A percentile compares a stretch with the other conserved stretches of the same genome.
These are phyloP conservation scores for Takifugu ocellatus DNA, from an alignment of 2,797 vertebrate genomes.

Conservation along the genomic window DNA sequence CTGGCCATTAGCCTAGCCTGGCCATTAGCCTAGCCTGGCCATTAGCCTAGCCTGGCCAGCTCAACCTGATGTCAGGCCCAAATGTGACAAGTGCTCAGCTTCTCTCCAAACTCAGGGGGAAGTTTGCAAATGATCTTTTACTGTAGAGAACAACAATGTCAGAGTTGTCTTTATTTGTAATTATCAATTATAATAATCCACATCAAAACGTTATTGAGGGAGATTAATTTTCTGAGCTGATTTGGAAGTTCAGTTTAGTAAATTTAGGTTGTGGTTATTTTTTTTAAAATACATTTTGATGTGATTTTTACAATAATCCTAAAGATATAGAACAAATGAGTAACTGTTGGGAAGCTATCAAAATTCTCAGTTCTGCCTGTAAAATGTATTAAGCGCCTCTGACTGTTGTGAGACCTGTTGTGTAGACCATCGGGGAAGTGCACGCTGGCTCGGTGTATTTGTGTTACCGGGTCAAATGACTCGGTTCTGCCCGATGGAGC, in stretches of 20 bases:
- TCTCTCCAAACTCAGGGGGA: constrained; percentile 26
- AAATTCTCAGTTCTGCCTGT: constrained; percentile 38
- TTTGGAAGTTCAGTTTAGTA: no score
- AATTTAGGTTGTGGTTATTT: no score
- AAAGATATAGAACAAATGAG: constrained; percentile 6
- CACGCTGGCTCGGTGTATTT: constrained; percentile 28
- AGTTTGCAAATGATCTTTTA: constrained; percentile 31
- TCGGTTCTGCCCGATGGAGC: constrained; percentile 34
- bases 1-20: constrained; percentile 40
- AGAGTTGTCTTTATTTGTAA: constrained; percentile 33
- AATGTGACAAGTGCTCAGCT: constrained; percentile 26
- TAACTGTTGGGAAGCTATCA: constrained; percentile 37
- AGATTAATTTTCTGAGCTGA: no score
- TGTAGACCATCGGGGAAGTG: constrained; percentile 3
- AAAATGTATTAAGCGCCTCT: constrained; percentile 25
- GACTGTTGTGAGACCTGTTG: constrained; percentile 45
- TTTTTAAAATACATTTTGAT: no score
- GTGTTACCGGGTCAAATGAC: constrained; percentile 29
- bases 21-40: no score
- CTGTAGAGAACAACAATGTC: constrained; percentile 69
- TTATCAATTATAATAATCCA: constrained; percentile 8
- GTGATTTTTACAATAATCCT: no score
- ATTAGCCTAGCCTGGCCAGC: not conserved
- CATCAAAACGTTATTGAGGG: no score
- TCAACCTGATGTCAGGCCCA: constrained; percentile 54